Percentiles rank a stretch among this genome's conserved stretches.
Conservation (phyloP, 1,140 invertebrate species). For the Penaeus japonicus region DNA sequence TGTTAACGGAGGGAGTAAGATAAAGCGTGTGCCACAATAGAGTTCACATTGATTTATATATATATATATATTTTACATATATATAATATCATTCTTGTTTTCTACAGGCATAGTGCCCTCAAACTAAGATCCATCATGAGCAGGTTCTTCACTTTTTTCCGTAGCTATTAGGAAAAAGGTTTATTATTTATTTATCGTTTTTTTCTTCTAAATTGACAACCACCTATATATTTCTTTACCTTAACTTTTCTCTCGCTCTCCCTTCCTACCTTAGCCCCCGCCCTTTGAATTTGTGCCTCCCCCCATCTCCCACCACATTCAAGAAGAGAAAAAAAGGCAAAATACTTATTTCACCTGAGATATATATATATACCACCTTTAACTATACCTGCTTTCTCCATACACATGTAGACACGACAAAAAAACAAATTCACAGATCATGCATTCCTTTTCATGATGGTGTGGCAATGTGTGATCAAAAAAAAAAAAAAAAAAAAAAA, state of each 20-base stretch:
- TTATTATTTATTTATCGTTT: no score
- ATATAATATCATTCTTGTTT: no score
- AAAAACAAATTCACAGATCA: conserved; percentile 32
- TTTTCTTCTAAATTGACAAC: no score
- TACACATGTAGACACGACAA: conserved; percentile 28
- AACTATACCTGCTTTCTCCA: neutral
- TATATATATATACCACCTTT: neutral
- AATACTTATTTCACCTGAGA: no score
- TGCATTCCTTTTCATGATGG: conserved; percentile 54
- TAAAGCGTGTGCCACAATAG: neutral
- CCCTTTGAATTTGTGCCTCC: neutral
- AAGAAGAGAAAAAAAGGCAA: no score
- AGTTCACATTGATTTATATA: neutral
- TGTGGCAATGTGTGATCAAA: conserved; percentile 45
- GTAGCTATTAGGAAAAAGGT: no score
- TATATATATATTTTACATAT: neutral
- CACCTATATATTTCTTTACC: neutral
- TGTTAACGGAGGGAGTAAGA: conserved; percentile 45
- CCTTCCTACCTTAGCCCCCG: neutral
- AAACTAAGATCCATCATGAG: no score
- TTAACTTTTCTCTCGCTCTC: neutral
- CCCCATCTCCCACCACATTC: neutral
- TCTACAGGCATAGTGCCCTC: no score
- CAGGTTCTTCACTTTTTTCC: no score
- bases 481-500: neutral